phyloP scores from a whole-genome alignment of 2,797 vertebrate species.

The Enteromius radiatus region DNA sequence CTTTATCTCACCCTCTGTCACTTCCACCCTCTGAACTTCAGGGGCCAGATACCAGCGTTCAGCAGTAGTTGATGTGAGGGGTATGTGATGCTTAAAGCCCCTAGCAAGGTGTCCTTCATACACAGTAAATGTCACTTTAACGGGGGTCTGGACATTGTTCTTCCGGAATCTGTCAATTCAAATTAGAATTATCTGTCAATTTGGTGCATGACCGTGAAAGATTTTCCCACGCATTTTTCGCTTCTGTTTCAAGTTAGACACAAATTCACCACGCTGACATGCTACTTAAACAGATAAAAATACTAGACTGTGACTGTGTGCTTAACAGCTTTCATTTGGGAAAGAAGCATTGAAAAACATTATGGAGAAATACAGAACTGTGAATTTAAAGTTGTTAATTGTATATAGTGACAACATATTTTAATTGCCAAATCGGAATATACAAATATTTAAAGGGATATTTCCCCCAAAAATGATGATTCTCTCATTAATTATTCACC shows the following conservation, averaged over 20 bases:
- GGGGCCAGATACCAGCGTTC: conserved; percentile 76
- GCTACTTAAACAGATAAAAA: too few species aligned
- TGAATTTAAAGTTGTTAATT: too few species aligned
- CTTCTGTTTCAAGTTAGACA: neutral
- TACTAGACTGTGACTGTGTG: too few species aligned
- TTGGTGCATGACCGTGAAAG: neutral
- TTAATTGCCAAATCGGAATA: too few species aligned
- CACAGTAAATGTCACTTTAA: conserved; percentile 69
- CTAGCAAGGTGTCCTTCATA: conserved; percentile 65
- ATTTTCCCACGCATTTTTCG: neutral
- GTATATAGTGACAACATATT: too few species aligned
- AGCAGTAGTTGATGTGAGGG: conserved; percentile 62
- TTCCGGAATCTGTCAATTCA: conserved; percentile 69
- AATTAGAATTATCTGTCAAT: neutral
- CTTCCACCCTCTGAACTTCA: conserved; percentile 67
- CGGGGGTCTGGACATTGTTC: conserved; percentile 66
- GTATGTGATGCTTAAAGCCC: conserved; percentile 61
- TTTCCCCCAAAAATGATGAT: too few species aligned
- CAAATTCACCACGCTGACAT: neutral
- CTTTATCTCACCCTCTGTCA: conserved; percentile 66
- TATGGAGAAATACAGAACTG: too few species aligned
- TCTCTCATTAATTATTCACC: too few species aligned
- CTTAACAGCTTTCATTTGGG: too few species aligned
- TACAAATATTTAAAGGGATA: too few species aligned
- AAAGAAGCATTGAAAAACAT: too few species aligned